These are phyloP conservation scores for Nasua narica DNA, from an alignment of 2,797 vertebrate species.

Conservation along the genomic window DNA sequence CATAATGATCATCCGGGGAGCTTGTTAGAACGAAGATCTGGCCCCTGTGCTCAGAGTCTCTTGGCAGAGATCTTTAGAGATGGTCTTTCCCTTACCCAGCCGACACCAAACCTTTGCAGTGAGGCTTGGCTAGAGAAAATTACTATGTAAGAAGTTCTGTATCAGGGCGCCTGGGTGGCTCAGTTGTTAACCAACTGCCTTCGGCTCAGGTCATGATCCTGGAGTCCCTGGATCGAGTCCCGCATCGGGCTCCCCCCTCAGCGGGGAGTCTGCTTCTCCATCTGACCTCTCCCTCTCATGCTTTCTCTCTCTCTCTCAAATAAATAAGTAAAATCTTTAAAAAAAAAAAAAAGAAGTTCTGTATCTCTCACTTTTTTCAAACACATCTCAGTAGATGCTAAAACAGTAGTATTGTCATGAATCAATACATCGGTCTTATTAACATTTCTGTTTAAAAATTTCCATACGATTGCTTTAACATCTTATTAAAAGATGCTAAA, in stretches of 20 bases:
- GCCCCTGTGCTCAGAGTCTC: not conserved
- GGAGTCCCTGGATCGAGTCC: too few relatives aligned
- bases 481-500: not conserved
- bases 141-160: not conserved
- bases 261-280: too few relatives aligned
- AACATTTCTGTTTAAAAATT: slow-evolving; percentile 35
- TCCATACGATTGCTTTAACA: not conserved
- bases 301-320: too few relatives aligned
- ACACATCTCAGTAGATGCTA: not conserved
- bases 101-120: not conserved
- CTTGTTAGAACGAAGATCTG: not conserved
- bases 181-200: too few relatives aligned
- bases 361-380: not conserved
- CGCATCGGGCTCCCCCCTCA: too few relatives aligned
- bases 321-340: too few relatives aligned
- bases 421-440: not conserved
- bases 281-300: too few relatives aligned
- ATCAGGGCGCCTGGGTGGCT: too few relatives aligned
- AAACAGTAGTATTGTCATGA: slow-evolving; percentile 22
- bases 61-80: not conserved
- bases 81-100: not conserved
- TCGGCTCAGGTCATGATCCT: too few relatives aligned
- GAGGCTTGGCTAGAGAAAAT: not conserved
- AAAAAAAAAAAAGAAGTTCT: not conserved
- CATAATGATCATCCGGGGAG: not conserved